These are phyloP conservation scores for Gymnothorax javanicus DNA, from an alignment of 2,797 vertebrate genomes.

Conservation along the genomic window DNA sequence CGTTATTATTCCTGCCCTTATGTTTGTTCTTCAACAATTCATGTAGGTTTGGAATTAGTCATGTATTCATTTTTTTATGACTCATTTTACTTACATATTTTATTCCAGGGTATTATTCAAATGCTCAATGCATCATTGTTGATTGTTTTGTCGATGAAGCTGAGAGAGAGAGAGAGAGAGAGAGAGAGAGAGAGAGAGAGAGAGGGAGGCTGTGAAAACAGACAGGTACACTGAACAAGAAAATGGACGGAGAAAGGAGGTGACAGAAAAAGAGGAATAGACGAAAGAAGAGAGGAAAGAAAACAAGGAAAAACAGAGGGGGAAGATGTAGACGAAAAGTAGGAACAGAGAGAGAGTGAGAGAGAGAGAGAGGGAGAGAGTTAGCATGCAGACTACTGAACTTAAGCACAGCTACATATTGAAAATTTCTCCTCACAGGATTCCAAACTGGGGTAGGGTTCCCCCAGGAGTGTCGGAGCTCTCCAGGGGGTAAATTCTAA, in stretches of 20 bases:
- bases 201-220: neutral
- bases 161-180: neutral
- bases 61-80: no score
- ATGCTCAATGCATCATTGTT: no score
- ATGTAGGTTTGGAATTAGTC: no score
- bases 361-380: neutral
- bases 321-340: neutral
- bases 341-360: neutral
- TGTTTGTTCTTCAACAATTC: no score
- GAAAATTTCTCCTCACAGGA: neutral
- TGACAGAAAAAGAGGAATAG: no score
- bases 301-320: neutral
- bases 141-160: no score
- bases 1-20: no score
- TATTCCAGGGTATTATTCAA: no score
- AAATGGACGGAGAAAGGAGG: no score
- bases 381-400: neutral
- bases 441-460: neutral
- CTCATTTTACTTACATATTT: no score
- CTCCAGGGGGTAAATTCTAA: neutral
- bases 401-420: neutral
- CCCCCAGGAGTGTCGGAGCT: neutral
- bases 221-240: no score
- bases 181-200: neutral
- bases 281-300: neutral